Base-by-base conservation (phyloP, 2,797 vertebrate genomes). In the Rallus crepitans region DNA sequence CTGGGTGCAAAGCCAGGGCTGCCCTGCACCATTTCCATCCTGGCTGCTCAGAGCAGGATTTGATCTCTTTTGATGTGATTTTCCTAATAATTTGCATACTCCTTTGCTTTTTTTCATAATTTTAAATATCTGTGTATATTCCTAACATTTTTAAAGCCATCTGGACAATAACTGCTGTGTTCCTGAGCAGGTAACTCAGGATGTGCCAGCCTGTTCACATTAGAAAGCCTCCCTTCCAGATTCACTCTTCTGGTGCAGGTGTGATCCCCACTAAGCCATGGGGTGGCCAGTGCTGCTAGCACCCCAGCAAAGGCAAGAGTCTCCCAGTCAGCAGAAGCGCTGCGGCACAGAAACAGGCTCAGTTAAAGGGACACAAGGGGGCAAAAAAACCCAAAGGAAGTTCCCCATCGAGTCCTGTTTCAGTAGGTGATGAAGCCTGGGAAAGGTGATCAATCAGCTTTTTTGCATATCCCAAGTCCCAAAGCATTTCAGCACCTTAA, bases 21-120 rank as follows among this genome's bases (percentile, higher is more conserved):
- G 15, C 33, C 2, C 35, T 0, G 28, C 48, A 80, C 56, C 30
- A 7, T 28, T 90, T 92, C 56, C 81, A 90, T 56, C n/a, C 7
- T 12, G 7, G 73, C 70, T 82, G 83, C 83, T 93, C 77, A 17
- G 89, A 87, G 87, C 89, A 94, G 89, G 71, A 94, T 96, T 89
- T 70, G 66, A 56, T 64, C 90, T 73, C 40, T 80, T 87, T 65
- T 94, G 28, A 89, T 8, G 2, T 33, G 82, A 91, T 19, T 82
- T 84, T 64, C 16, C 87, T 73, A 33, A 47, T 47, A 25, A 60
- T 82, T 91, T 94, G n/a, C 78, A 88, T 81, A 57, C 15, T 83
- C 30, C 50, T 90, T 79, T 82, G 40, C 79, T 88, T 94, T 64
- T 45, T 80, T 79, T 70, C 56, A 30, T 76, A 1, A 48, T 94